Percentiles rank a stretch among this genome's conserved stretches.
These are phyloP conservation scores for Pristionchus fissidentatus DNA, from an alignment of 2,888 invertebrate species.

Conservation along the genomic window DNA sequence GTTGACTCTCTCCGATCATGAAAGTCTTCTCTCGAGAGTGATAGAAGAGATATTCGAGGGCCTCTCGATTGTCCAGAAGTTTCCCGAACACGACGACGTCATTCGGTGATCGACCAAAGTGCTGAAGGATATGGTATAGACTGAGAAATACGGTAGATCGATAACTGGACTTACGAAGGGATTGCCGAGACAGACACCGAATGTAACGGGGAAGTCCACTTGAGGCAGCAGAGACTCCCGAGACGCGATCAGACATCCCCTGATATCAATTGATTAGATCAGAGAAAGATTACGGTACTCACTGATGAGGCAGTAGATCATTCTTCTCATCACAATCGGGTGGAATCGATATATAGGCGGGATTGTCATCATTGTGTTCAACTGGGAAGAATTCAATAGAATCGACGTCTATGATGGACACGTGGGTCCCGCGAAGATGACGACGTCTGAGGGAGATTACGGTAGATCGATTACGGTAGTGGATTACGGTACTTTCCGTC, in stretches of 20 bases:
- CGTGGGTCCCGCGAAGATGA: slow-evolving; percentile 39
- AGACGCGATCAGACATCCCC: slow-evolving; percentile 42
- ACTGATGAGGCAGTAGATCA: slow-evolving; percentile 6
- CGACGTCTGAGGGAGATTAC: slow-evolving; percentile 7
- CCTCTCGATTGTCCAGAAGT: slow-evolving; percentile 27
- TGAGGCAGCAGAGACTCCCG: slow-evolving; percentile 21
- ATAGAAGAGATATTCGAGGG: slow-evolving; percentile 26
- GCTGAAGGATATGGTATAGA: background rate
- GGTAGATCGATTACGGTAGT: background rate
- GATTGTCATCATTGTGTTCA: slow-evolving; percentile 13
- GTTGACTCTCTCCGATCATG: slow-evolving; percentile 44
- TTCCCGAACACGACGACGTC: slow-evolving; percentile 41
- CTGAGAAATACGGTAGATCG: background rate
- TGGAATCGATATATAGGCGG: slow-evolving; percentile 11
- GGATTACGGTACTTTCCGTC: slow-evolving; percentile 31
- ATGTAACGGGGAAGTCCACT: slow-evolving; percentile 33
- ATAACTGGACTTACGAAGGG: slow-evolving; percentile 7
- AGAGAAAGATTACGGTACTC: background rate
- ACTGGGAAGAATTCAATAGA: slow-evolving; percentile 23
- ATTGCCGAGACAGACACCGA: slow-evolving; percentile 23
- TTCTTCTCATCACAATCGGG: slow-evolving; percentile 22
- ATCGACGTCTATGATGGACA: slow-evolving; percentile 15
- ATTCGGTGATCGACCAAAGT: slow-evolving; percentile 1
- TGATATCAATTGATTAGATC: background rate
- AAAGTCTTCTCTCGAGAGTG: slow-evolving; percentile 33